Base-by-base conservation (phyloP, 2,888 invertebrate genomes). In the Cantharis rufa region DNA sequence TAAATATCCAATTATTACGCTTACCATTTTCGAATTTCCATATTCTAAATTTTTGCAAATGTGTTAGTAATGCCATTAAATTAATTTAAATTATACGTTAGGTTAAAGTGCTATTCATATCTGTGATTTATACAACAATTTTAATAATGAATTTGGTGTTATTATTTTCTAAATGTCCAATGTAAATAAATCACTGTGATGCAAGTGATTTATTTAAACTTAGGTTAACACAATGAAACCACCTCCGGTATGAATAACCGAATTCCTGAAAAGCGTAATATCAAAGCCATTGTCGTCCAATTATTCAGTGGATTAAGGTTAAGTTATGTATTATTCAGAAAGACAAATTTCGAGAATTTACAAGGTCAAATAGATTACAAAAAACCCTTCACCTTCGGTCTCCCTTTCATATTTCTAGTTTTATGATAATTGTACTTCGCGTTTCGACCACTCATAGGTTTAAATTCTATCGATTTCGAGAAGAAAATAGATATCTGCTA, bases 231-330 rank as follows among this genome's bases (percentile, higher is more conserved):
- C 24, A 66, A 69, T 62, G 69, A 27, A 73, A 69, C 27, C 18
- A 69, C 62, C 62, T 18, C 27, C 62, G 61, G 69, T 69, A 69
- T 61, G 73, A 73, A 69, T 69, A 73, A 73, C 73, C 73, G 69
- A 68, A 72, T 61, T 73, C 62, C 62, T 62, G 62, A 62, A 73
- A 69, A 15, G 73, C 24, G 62, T 62, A 68, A 69, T 73, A 73
- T 73, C 69, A 73, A 27, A 73, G 61, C 62, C 62, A 73, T 73
- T 73, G 68, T 62, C 62, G 62, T 27, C 73, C 73, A 69, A 62
- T 73, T 73, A 73, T 73, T 48, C 72, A 69, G 62, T 68, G 62
- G 73, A 62, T 27, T 69, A 69, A 68, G 69, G 73, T 69, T 73
- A 69, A 24, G 21, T 61, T 21, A 68, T 73, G 61, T 62, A 69